Conservation (phyloP, 1,140 invertebrate species). For the Calliopsis andreniformis region DNA sequence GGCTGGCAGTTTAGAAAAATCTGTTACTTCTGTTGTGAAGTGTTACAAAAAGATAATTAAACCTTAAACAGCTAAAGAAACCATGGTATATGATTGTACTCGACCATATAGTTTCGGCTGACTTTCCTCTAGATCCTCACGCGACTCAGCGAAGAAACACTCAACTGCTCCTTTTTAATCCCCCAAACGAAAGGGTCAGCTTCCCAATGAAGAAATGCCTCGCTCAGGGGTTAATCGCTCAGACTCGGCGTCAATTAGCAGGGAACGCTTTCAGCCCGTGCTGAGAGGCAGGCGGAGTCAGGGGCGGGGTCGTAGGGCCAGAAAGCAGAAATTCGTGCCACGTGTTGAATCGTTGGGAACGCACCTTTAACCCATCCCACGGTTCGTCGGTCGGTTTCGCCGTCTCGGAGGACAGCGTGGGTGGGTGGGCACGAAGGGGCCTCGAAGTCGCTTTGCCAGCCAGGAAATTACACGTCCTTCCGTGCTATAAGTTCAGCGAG, state of each 20-base stretch:
- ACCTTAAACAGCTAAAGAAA: too few relatives aligned
- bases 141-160: not conserved
- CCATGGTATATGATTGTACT: too few relatives aligned
- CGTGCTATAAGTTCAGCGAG: conserved; percentile 59
- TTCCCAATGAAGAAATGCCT: conserved; percentile 23
- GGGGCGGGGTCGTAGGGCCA: not conserved
- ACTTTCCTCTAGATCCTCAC: too few relatives aligned
- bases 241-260: conserved; percentile 22
- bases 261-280: not conserved
- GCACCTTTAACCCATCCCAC: conserved; percentile 17
- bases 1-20: too few relatives aligned
- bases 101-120: too few relatives aligned
- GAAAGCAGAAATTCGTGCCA: not conserved
- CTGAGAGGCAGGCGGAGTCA: not conserved
- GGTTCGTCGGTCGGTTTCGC: conserved; percentile 53
- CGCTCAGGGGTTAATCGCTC: conserved; percentile 20
- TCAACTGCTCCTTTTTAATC: not conserved
- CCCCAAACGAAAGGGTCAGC: not conserved
- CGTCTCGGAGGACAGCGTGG: conserved; percentile 5
- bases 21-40: too few relatives aligned
- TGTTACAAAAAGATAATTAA: too few relatives aligned
- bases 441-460: conserved; percentile 62
- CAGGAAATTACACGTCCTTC: conserved; percentile 77
- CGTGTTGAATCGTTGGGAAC: conserved; percentile 20
- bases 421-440: not conserved